Evolutionary conservation across 2,113 vertebrate species (phyloP), one percentile per base, ranked within the genome.

Genomic region (Papio anubis): DNA sequence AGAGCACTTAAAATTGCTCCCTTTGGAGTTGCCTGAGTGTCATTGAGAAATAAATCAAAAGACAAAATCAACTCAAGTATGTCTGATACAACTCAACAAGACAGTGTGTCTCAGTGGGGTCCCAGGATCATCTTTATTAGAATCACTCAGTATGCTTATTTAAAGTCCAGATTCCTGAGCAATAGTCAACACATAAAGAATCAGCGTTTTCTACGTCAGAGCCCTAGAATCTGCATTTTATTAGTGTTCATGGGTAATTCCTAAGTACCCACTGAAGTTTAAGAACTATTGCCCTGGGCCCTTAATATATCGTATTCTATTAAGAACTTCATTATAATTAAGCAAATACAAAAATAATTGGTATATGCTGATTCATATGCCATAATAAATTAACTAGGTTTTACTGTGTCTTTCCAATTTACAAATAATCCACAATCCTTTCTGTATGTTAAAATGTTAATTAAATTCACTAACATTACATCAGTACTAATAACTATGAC

Each of bases 1-100:
- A 93, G 48, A 93, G 75, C 68, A 93, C 75, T 96, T 90, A 76
- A 80, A 94, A 68, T 40, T 30, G 8, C n/a, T 97, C 93, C 90
- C 86, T 73, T 80, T 38, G 59, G 96, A 91, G 72, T 38, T 88
- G 43, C 90, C 84, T 79, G 40, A 93, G 70, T 84, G 68, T 78
- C 89, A 84, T 17, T 70, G 21, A 92, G 84, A 94, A 94, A 61
- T 66, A 93, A 92, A 93, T 88, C 87, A 81, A 93, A 50, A 90
- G 32, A 80, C 40, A 75, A 85, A 92, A 78, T 38, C 25, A 76
- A 61, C 45, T 40, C 50, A 40, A 76, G 40, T 66, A 43, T 78
- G 9, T 90, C 72, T 73, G 32, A 88, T 1, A 52, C 8, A 83
- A 90, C 11, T 32, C 40, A 40, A 40, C 52, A 76, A 59, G 35